Evolutionary conservation across 2,888 invertebrate species (phyloP), one percentile per base, ranked within the genome.

Genomic region (Ellobium chinense): DNA sequence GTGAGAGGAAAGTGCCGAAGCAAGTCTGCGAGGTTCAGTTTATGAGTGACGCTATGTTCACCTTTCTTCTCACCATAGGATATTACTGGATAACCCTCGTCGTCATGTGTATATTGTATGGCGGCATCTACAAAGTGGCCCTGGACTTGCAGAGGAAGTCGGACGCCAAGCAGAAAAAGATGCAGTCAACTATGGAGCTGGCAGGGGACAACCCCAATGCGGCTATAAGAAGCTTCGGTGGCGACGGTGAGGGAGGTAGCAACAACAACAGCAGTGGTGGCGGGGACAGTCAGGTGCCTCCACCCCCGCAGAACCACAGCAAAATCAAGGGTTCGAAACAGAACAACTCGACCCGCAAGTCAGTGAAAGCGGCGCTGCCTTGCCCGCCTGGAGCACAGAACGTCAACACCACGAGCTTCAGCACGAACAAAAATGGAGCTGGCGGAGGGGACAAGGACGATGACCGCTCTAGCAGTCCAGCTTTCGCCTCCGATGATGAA

Each of bases 61-160:
- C 99, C 93, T 98, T 99, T 86, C 97, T 98, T 73, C 95, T 99
- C 81, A 99, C 99, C 78, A 97, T 99, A 88, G 97, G 96, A 70
- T 99, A 99, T 93, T 99, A 98, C 92, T 99, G 98, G 99, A 97
- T 97, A 63, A 99, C 99, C 0, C 94, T 99, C 46, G 95, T 98
- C 78, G 98, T 99, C 60, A 95, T 99, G 83, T 97, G 99, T 91
- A 96, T 97, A 81, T 94, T 99, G 14, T 99, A 99, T 92, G 97
- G 97, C 69, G 99, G 98, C 14, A 99, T 99, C 90, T 99, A 99
- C 93, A 97, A 97, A 92, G 98, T 98, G 56, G 99, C 99, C 7
- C 97, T 98, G 91, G 97, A 97, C 88, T 97, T 99, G 97, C 98
- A 99, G 92, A 97, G 97, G 92, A 98, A 98, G 92, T 97, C 98